A percentile compares a stretch with the other conserved stretches of the same genome.
Conservation (phyloP, 2,888 invertebrate genomes). For the Poecilus cupreus region DNA sequence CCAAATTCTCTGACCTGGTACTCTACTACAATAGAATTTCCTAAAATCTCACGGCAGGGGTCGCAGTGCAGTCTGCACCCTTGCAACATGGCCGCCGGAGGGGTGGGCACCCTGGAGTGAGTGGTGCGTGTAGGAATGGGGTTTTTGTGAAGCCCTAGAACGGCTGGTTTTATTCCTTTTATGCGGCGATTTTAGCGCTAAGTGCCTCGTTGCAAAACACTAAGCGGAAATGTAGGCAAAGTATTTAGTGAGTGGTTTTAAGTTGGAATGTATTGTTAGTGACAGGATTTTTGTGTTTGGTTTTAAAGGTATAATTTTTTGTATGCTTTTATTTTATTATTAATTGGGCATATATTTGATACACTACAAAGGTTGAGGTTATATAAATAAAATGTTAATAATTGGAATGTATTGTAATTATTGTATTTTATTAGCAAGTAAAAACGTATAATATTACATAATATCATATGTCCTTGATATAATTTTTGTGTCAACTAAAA, state of each 20-base stretch:
- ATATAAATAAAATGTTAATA: too few species aligned
- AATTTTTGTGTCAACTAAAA: too few species aligned
- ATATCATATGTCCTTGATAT: too few species aligned
- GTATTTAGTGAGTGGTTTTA: neutral
- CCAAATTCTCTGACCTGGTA: neutral
- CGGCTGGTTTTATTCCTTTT: neutral
- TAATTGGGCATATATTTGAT: too few species aligned
- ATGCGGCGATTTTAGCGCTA: neutral
- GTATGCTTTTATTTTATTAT: neutral
- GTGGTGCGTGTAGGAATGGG: too few species aligned
- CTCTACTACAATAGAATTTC: neutral
- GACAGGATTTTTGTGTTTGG: neutral
- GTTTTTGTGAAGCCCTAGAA: too few species aligned
- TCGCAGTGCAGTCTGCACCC: neutral
- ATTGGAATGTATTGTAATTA: too few species aligned
- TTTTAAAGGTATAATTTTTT: neutral
- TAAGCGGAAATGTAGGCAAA: neutral
- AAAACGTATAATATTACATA: too few species aligned
- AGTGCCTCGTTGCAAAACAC: neutral
- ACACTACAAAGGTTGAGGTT: too few species aligned
- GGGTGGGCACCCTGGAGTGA: neutral
- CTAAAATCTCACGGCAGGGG: neutral
- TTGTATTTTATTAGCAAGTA: too few species aligned
- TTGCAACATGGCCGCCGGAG: neutral
- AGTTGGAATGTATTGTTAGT: neutral